Evolutionary conservation across 1,140 invertebrate genomes (phyloP), one percentile per base, ranked within the genome.

Genomic region (Tetramorium parvispinum): DNA sequence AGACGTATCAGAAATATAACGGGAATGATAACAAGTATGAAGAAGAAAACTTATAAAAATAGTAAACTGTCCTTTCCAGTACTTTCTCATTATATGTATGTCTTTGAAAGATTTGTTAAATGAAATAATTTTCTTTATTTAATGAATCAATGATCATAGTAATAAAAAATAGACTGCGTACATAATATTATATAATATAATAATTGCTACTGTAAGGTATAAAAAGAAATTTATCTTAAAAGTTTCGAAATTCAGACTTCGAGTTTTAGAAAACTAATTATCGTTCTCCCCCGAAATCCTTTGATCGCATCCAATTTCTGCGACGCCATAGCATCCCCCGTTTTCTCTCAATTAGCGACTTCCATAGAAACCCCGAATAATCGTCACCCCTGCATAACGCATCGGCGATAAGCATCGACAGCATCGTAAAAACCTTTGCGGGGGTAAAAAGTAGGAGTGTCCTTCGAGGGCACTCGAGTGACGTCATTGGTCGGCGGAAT

Each of bases 381-480:
- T 85, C 61, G 77, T 75, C 79, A 76, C 85, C 85, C 88, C 46
- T 75, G 73, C 73, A 59, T 78, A 71, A 81, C 85, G 88, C 66
- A 88, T 79, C 89, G 57, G 32, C 66, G 89, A 91, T 91, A 90
- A 90, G 83, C 82, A 85, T 37, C 73, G 70, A 66, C 78, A 57
- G 85, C 49, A 79, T 83, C 61, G 61, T 73, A 55, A 63, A 43
- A 46, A 59, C 59, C 65, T 61, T 85, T 53, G n/a, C 51, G 21
- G 57, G 68, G 66, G 66, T 55, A 75, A 65, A 87, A 92, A 89
- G 88, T 93, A 83, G 92, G 92, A 92, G 92, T 92, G 88, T 89
- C 91, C 85, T 83, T 85, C 49, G 75, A 85, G 89, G 53, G 70
- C 13, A 43, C 11, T 79, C 37, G 81, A 49, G 81, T 89, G 91